Conservation (phyloP, 2,113 vertebrate genomes). For the Haliaeetus leucogaster region DNA sequence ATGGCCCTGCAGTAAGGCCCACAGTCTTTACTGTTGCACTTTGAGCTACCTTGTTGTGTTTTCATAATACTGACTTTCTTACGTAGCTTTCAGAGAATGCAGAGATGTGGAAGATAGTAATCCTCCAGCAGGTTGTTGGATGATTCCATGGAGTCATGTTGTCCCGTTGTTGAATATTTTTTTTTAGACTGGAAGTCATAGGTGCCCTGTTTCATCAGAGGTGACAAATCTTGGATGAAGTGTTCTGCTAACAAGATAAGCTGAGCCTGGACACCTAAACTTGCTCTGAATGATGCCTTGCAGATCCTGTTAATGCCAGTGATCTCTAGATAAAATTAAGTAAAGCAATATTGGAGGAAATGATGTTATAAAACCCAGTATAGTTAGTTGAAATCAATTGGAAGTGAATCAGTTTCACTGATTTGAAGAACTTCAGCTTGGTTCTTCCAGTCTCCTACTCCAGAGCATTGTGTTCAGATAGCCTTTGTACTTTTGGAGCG, state of each 20-base stretch:
- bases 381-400: not conserved
- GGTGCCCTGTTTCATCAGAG: not conserved
- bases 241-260: not conserved
- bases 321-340: not conserved
- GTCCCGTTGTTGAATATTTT: not conserved
- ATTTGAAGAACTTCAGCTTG: not conserved
- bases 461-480: not conserved
- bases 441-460: not conserved
- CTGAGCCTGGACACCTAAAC: not conserved
- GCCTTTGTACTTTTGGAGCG: not conserved
- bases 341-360: not conserved
- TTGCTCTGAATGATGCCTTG: not conserved
- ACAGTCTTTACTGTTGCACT: not conserved
- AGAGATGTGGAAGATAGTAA: not conserved
- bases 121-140: not conserved
- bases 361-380: rapidly evolving
- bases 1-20: not conserved
- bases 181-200: not conserved
- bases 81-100: not conserved
- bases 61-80: not conserved
- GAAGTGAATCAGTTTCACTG: not conserved
- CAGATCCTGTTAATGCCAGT: not conserved
- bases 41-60: not conserved
- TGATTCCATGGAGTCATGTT: not conserved
- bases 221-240: too few species aligned